Conservation (phyloP, 2,888 invertebrate species). For the Scotopteryx bipunctaria region DNA sequence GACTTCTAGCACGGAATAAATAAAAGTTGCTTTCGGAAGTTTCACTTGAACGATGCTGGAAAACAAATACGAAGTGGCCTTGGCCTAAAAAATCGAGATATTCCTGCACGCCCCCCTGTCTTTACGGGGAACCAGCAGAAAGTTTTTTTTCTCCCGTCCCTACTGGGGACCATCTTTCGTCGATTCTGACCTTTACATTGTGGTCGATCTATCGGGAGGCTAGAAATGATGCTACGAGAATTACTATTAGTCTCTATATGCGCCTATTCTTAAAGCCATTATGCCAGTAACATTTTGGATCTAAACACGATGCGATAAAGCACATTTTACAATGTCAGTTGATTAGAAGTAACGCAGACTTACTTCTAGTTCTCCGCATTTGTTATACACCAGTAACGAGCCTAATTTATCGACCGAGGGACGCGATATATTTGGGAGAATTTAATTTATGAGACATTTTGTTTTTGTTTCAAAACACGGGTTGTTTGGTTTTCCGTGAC, state of each 20-base stretch:
- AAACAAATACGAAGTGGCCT: background rate
- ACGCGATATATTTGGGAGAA: slow-evolving; percentile 34
- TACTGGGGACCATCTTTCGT: no score
- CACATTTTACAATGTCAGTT: background rate
- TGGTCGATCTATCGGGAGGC: no score
- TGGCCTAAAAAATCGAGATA: no score
- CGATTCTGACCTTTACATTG: no score
- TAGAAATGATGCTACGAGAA: no score
- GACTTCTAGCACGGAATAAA: slow-evolving; percentile 45
- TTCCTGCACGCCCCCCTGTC: no score
- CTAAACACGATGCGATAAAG: background rate
- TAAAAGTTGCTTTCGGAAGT: slow-evolving; percentile 1
- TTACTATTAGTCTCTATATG: no score
- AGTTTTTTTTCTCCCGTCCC: no score
- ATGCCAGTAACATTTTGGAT: background rate
- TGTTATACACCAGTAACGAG: slow-evolving; percentile 70
- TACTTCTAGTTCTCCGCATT: slow-evolving; percentile 59
- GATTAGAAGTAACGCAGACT: slow-evolving; percentile 28
- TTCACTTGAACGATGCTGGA: slow-evolving; percentile 4
- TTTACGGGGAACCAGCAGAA: no score
- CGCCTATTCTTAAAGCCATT: no score
- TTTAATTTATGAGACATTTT: slow-evolving; percentile 35
- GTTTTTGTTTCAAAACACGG: slow-evolving; percentile 16
- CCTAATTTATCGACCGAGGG: slow-evolving; percentile 60
- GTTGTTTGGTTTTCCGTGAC: background rate